Evolutionary conservation across 1,140 invertebrate genomes (phyloP), one percentile per base, ranked within the genome.

Genomic region (Triops longicaudatus): DNA sequence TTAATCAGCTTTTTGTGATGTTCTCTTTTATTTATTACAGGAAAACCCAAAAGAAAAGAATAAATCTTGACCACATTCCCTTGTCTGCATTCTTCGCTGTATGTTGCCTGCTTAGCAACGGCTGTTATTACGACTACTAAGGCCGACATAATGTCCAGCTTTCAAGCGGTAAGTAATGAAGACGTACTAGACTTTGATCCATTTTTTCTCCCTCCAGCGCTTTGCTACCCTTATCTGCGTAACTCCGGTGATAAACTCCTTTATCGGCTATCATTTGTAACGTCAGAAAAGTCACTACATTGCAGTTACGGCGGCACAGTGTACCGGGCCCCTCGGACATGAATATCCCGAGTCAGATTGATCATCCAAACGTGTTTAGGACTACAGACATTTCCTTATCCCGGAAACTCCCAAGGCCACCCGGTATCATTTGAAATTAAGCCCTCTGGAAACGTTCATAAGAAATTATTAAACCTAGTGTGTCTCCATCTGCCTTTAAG

Each of bases 141-240:
- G 22, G 44, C 14, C 11, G 14, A 63, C 50, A 37, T 37, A 9
- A 63, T 63, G 50, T 63, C 50, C 50, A 63, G n/a, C 22, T 63
- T 63, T 63, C 50, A 63, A 63, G 50, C 50, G 50, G 50, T 63
- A 63, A 63, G 50, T 63, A 14, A 63, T 63, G 50, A 63, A 63
- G 50, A 63, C 22, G 50, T n/a, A 63, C 50, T 63, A 14, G 14
- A 63, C 50, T 63, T 63, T 9, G 50, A 63, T 37, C 31, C 31
- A 14, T 63, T 22, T 63, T 22, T 22, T 63, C 22, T 17, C 14
- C 22, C 50, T 17, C 22, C 50, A 17, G 17, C 50, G 17, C 14
- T 17, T n/a, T 63, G 14, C 50, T 6, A 11, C n/a, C n/a, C 10
- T 63, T 63, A 63, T 63, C 50, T 14, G 3, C 22, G 50, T 37